These are phyloP conservation scores for Trachelipus rathkii DNA, from an alignment of 1,140 invertebrate genomes.

Conservation along the genomic window DNA sequence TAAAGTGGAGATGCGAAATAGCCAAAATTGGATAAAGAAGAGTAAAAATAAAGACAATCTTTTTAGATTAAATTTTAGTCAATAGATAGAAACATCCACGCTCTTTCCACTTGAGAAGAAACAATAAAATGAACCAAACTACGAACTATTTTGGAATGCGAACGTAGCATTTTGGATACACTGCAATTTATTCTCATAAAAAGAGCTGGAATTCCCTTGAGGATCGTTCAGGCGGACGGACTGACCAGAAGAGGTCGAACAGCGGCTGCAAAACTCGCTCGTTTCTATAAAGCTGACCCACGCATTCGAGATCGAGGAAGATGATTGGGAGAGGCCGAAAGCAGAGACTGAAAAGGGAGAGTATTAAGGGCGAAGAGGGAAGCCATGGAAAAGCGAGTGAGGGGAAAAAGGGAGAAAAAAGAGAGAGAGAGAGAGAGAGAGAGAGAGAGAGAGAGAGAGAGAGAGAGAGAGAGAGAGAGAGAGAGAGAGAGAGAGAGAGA, in stretches of 20 bases:
- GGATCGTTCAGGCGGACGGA: conserved; percentile 4
- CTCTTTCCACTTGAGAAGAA: neutral
- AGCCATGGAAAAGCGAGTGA: neutral
- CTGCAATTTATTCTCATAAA: conserved; percentile 8
- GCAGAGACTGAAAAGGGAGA: neutral
- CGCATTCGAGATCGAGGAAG: neutral
- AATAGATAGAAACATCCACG: conserved; percentile 8
- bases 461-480: conserved; percentile 24
- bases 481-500: neutral
- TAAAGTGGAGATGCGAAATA: no score
- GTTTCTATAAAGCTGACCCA: conserved; percentile 9
- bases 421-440: neutral
- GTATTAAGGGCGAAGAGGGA: neutral
- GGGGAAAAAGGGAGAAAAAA: neutral
- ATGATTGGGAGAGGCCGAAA: conserved; percentile 11
- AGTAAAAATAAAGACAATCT: neutral
- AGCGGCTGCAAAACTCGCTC: conserved; percentile 4
- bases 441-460: conserved; percentile 13
- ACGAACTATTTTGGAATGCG: neutral
- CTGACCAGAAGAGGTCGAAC: conserved; percentile 4
- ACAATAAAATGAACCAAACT: conserved; percentile 6
- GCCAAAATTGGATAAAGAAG: no score
- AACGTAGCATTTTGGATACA: neutral
- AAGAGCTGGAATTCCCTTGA: neutral
- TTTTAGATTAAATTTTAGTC: conserved; percentile 6